phyloP scores from a whole-genome alignment of 2,113 vertebrate species.

The Dryoscopus gambensis region DNA sequence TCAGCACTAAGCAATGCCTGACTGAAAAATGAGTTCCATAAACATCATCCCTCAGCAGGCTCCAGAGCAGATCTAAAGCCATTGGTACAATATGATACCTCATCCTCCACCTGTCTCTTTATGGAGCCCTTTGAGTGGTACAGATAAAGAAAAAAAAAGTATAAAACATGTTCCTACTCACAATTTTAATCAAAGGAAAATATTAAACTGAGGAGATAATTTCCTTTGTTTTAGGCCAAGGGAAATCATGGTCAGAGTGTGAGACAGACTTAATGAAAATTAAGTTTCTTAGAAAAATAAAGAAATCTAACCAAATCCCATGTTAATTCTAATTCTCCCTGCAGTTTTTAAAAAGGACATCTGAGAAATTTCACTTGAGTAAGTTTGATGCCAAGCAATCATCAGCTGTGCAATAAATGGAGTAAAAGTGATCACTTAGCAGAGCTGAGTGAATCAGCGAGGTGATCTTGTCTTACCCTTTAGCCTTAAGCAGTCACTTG shows the following conservation, averaged over 20 bases:
- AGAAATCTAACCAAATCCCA: neutral
- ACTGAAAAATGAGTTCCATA: neutral
- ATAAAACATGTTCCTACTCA: neutral
- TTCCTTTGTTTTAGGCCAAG: neutral
- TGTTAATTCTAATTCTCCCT: neutral
- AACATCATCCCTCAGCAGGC: neutral
- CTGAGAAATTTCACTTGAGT: neutral
- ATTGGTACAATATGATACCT: neutral
- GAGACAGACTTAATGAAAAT: neutral
- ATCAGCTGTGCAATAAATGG: neutral
- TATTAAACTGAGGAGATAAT: neutral
- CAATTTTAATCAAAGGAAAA: conserved; percentile 14
- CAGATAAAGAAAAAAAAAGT: neutral
- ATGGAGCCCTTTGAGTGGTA: neutral
- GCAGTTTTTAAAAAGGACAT: neutral
- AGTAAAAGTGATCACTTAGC: neutral
- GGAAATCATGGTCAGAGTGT: neutral
- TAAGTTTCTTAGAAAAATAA: neutral
- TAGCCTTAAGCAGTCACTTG: neutral
- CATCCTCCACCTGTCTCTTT: neutral
- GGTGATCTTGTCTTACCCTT: neutral
- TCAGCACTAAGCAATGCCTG: neutral
- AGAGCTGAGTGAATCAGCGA: neutral
- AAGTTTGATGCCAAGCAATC: neutral
- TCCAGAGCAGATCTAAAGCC: neutral